Base-by-base conservation (phyloP, 1,140 invertebrate species). In the Cecropterus lyciades region DNA sequence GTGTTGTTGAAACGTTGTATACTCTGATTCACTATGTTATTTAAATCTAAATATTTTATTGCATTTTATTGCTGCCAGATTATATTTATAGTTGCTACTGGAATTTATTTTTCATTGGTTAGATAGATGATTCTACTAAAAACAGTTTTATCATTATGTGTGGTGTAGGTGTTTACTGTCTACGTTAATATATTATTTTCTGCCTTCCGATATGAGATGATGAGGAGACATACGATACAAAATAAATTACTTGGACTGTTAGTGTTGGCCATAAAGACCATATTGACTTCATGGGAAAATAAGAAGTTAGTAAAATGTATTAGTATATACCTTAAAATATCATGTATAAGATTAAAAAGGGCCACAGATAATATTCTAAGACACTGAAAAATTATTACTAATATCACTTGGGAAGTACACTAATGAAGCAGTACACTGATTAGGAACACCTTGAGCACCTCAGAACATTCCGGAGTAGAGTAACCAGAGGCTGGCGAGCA, bases 381-480 rank as follows among this genome's bases (percentile, higher is more conserved):
- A 40, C n/a, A 40, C 40, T 6, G 10, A 13, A 40, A 43, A 43
- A 14, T 43, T 3, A 33, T 7, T 11, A 37, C n/a, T 43, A 14
- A 43, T 14, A 11, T 37, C 59, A 43, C 27, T 30, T 46, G 1
- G 9, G 42, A 33, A 57, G 33, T 10, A 40, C 57, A 62, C 46
- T 49, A 40, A 24, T 27, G 46, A 45, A 65, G 33, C 43, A 43
- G 42, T 9, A 51, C 48, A 69, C 55, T 42, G 9, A 48, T 42
- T 52, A 64, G 49, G 45, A 43, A 30, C 65, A 57, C n/a, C 55
- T 48, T 55, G 45, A 67, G 80, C 79, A 91, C 89, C 82, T 92
- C 83, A 93, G 78, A 92, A 93, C 77, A 93, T 79, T 71, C 92
- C 92, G 24, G 90, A 86, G 80, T 93, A 93, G 55, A 93, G 83